phyloP scores from a whole-genome alignment of 2,888 invertebrate genomes.

The Ceratothoa steindachneri region DNA sequence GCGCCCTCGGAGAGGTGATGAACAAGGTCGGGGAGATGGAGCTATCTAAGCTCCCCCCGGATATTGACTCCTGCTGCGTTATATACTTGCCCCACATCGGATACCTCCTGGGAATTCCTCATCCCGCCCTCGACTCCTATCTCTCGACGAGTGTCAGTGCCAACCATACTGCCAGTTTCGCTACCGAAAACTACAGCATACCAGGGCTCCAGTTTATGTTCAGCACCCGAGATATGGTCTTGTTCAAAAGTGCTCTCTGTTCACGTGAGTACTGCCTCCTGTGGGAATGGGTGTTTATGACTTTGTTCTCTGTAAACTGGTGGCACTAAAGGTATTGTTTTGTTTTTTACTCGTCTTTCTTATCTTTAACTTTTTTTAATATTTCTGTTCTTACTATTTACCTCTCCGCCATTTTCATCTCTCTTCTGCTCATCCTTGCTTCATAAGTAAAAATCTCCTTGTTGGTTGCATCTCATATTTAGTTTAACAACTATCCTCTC shows the following conservation, averaged over 20 bases:
- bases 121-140: constrained; percentile 57
- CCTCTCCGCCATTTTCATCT: too few relatives aligned
- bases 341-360: too few relatives aligned
- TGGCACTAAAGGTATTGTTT: too few relatives aligned
- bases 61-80: constrained; percentile 61
- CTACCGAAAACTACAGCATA: constrained; percentile 56
- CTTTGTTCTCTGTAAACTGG: too few relatives aligned
- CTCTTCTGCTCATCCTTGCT: too few relatives aligned
- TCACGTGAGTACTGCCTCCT: constrained; percentile 50
- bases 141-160: neutral
- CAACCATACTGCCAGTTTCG: constrained; percentile 46
- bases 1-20: constrained; percentile 68
- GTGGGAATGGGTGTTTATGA: too few relatives aligned
- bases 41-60: constrained; percentile 63
- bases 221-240: constrained; percentile 62
- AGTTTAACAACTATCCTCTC: too few relatives aligned
- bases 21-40: constrained; percentile 69
- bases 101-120: constrained; percentile 70
- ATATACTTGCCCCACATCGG: constrained; percentile 72
- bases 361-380: too few relatives aligned
- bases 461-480: too few relatives aligned
- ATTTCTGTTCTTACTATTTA: too few relatives aligned
- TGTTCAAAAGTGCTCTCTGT: constrained; percentile 68
- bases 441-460: too few relatives aligned
- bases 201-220: constrained; percentile 71